Evolutionary conservation across 2,888 invertebrate species (phyloP).

Genomic region (Lepidocyrtinus sp.): DNA sequence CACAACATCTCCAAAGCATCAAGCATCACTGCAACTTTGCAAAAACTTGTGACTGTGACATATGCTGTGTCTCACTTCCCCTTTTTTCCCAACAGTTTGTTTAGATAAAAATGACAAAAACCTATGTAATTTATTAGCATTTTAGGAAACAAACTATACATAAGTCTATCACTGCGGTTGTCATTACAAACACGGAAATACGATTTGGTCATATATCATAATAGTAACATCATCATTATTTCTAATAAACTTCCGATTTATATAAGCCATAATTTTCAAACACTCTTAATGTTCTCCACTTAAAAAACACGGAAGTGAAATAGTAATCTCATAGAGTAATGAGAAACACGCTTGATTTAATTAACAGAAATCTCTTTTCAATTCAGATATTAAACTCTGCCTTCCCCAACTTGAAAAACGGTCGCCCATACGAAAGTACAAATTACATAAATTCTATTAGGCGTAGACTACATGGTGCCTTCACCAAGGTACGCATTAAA

Average conservation of each 20-base stretch:
- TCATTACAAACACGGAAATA: slow-evolving; percentile 9
- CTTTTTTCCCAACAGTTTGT: too few species aligned
- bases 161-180: background rate
- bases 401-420: background rate
- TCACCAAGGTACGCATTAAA: background rate
- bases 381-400: too few species aligned
- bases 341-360: background rate
- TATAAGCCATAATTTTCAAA: background rate
- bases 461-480: slow-evolving; percentile 2
- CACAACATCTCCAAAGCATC: slow-evolving; percentile 5
- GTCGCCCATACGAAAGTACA: background rate
- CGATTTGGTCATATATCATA: slow-evolving; percentile 8
- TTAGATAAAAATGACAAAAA: slow-evolving; percentile 1
- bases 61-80: too few species aligned
- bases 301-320: background rate
- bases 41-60: too few species aligned
- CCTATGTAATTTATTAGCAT: slow-evolving; percentile 7
- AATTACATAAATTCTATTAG: background rate
- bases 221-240: background rate
- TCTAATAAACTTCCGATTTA: slow-evolving; percentile 1
- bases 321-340: slow-evolving; percentile 8
- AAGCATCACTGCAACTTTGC: too few species aligned
- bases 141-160: background rate
- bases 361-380: background rate
- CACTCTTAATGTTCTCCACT: too few species aligned